Evolutionary conservation across 2,797 vertebrate species (phyloP), one percentile per base, ranked within the genome.

Genomic region (Pagetopsis macropterus): DNA sequence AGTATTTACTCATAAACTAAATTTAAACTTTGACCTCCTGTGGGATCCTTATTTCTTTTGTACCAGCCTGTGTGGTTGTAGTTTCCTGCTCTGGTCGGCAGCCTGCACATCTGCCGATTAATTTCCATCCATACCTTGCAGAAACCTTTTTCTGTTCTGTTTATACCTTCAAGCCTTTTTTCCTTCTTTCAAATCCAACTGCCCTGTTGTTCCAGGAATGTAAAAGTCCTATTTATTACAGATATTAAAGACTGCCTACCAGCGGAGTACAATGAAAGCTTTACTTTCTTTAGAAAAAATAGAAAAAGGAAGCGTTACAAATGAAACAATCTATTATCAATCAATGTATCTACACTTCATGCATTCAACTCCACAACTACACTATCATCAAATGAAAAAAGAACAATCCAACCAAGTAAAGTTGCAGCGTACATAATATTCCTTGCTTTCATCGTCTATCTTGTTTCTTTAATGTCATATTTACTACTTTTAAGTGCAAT

Each of bases 151-250:
- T 72, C 70, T 79, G 15, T 54, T 69, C 44, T 27, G 37, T 74
- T 48, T 45, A 31, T 33, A 82, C 58, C 14, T 70, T 61, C 55
- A 57, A 3, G 23, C n/a, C 33, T 73, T 1, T 44, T 49, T 52
- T n/a, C 21, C 23, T 52, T 59, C 59, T 37, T 65, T 71, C 14
- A 49, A 44, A 72, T 68, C 71, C 55, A 49, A 81, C 64, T 86
- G 65, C 76, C 72, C 83, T 81, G 68, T 78, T 87, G 66, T 69
- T 89, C 76, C 88, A 91, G 92, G 90, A 93, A 93, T 93, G 89
- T 93, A 87, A 84, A 89, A 92, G 88, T 87, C 84, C 82, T 84
- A 82, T 85, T 90, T 60, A 77, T 86, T 76, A 88, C 79, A 84
- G 54, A 83, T 43, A 85, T 78, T 56, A 62, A 67, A 81, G 73